Evolutionary conservation across 2,888 invertebrate species (phyloP).

Genomic region (Tryphoninae sp.): DNA sequence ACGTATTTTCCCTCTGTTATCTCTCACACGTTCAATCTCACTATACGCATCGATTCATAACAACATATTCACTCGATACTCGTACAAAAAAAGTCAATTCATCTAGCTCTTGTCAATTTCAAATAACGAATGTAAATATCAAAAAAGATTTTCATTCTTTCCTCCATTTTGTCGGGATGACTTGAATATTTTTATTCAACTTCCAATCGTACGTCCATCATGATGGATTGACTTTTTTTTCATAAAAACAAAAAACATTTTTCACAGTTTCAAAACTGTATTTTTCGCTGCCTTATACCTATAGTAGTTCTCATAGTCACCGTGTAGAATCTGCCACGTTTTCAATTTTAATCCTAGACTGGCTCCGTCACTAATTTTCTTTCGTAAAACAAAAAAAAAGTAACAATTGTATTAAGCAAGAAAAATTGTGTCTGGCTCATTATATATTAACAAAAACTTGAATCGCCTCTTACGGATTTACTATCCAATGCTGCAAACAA

Average conservation of each 20-base stretch:
- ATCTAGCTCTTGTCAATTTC: slow-evolving; percentile 6
- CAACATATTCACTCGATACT: slow-evolving; percentile 32
- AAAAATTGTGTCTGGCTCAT: slow-evolving; percentile 8
- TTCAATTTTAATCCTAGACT: slow-evolving; percentile 60
- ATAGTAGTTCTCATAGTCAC: slow-evolving; percentile 66
- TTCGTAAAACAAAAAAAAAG: slow-evolving; percentile 8
- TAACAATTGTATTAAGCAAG: slow-evolving; percentile 3
- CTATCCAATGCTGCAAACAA: slow-evolving; percentile 51
- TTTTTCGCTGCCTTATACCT: slow-evolving; percentile 63
- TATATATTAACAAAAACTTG: not conserved
- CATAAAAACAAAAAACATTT: slow-evolving; percentile 23
- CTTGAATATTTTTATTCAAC: not conserved
- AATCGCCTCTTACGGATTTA: not conserved
- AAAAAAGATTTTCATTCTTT: not conserved
- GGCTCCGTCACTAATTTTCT: slow-evolving; percentile 37
- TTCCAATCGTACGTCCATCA: not conserved
- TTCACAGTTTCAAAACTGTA: slow-evolving; percentile 60
- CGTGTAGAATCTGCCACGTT: slow-evolving; percentile 66
- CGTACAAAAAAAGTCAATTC: slow-evolving; percentile 46
- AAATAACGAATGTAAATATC: slow-evolving; percentile 1
- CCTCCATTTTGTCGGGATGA: slow-evolving; percentile 14
- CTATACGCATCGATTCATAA: slow-evolving; percentile 18
- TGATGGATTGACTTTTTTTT: slow-evolving; percentile 47
- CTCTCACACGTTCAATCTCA: slow-evolving; percentile 31
- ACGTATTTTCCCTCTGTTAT: slow-evolving; percentile 36